These are phyloP conservation scores for Ancistrus triradiatus DNA, from an alignment of 2,113 vertebrate genomes.

Conservation along the genomic window DNA sequence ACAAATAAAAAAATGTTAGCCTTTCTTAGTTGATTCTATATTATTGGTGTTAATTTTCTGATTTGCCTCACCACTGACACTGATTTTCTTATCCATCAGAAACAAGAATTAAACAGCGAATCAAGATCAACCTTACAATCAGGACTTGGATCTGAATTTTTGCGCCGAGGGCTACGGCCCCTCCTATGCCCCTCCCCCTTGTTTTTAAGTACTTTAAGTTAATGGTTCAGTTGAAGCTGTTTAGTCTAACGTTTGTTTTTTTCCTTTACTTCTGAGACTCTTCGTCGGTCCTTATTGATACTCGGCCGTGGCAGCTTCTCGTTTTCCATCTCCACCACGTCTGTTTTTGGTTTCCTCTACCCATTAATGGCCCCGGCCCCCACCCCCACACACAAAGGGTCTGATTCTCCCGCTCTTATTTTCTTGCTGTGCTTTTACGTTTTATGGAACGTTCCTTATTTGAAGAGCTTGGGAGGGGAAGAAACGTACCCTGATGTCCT, in stretches of 20 bases:
- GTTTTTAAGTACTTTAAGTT: too few species aligned
- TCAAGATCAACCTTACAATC: too few species aligned
- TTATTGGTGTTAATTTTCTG: neutral
- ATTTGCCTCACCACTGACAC: neutral
- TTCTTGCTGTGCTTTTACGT: slow-evolving; percentile 30
- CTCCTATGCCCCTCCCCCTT: too few species aligned
- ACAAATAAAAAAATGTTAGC: too few species aligned
- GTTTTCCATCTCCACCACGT: slow-evolving; percentile 10
- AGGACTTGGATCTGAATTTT: too few species aligned
- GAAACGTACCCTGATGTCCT: neutral
- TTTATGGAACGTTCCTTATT: slow-evolving; percentile 42
- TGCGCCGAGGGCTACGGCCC: too few species aligned
- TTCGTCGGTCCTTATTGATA: neutral
- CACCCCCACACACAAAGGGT: slow-evolving; percentile 49
- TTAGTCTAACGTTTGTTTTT: neutral
- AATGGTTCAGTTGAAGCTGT: neutral
- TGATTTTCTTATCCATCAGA: too few species aligned
- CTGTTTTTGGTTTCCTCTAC: slow-evolving; percentile 34
- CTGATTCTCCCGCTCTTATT: slow-evolving; percentile 43
- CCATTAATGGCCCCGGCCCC: slow-evolving; percentile 77
- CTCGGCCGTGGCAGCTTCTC: slow-evolving; percentile 3
- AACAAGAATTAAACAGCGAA: too few species aligned
- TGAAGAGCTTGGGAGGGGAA: neutral
- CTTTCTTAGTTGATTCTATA: too few species aligned
- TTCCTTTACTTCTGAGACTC: neutral